Percentiles rank a stretch among this genome's conserved stretches.
Conservation (phyloP, 2,888 invertebrate species). For the Tuta absoluta region DNA sequence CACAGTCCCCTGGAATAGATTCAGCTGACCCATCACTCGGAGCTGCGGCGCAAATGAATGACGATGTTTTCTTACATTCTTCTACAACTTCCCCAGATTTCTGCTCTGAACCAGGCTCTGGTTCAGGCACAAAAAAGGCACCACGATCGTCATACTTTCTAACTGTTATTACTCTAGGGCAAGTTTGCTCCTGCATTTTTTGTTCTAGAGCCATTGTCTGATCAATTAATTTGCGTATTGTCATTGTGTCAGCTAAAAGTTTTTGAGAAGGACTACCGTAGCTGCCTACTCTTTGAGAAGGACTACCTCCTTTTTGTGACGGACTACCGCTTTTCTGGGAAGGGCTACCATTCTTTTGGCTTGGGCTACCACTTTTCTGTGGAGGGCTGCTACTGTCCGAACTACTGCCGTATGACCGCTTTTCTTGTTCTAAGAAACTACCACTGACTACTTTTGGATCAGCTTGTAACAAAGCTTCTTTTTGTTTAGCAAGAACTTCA, state of each 20-base stretch:
- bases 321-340: slow-evolving; percentile 71
- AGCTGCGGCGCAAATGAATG: slow-evolving; percentile 74
- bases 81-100: slow-evolving; percentile 59
- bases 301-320: slow-evolving; percentile 74
- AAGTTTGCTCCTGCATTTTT: slow-evolving; percentile 61
- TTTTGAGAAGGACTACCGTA: slow-evolving; percentile 74
- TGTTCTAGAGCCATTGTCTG: slow-evolving; percentile 75
- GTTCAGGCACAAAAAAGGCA: slow-evolving; percentile 73
- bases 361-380: slow-evolving; percentile 71
- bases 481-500: slow-evolving; percentile 91
- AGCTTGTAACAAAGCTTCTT: slow-evolving; percentile 87
- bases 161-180: slow-evolving; percentile 71
- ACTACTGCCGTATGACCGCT: slow-evolving; percentile 79
- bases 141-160: slow-evolving; percentile 75
- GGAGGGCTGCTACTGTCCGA: slow-evolving; percentile 81
- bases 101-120: slow-evolving; percentile 50
- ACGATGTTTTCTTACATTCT: slow-evolving; percentile 67
- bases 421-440: slow-evolving; percentile 75
- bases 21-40: slow-evolving; percentile 76
- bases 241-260: slow-evolving; percentile 71
- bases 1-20: slow-evolving; percentile 82
- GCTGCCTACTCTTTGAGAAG: slow-evolving; percentile 73
- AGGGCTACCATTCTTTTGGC: slow-evolving; percentile 61
- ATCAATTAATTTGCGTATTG: slow-evolving; percentile 74
- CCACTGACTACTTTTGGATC: slow-evolving; percentile 78